Evolutionary conservation across 2,113 vertebrate genomes (phyloP).

Genomic region (Blennius ocellaris): DNA sequence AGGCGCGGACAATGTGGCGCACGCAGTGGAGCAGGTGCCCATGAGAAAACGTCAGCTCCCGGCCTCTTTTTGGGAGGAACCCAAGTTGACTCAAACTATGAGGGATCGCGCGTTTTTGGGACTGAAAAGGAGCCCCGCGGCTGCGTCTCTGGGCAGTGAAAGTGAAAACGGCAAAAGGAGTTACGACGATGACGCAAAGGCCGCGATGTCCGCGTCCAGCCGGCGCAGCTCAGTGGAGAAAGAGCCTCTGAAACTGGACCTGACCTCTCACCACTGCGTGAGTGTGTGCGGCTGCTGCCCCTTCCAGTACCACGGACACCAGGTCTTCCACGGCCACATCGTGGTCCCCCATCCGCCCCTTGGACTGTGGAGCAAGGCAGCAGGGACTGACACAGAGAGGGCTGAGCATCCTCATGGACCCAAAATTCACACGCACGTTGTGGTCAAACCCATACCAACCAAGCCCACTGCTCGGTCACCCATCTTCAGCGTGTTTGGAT

Average conservation of each 20-base stretch:
- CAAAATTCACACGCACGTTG: constrained; percentile 88
- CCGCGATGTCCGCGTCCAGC: constrained; percentile 57
- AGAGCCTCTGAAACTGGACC: constrained; percentile 81
- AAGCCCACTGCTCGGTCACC: constrained; percentile 88
- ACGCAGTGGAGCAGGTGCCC: constrained; percentile 87
- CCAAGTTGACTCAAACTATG: constrained; percentile 81
- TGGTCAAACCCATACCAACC: constrained; percentile 97
- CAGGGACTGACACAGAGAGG: constrained; percentile 71
- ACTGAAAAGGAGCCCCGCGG: constrained; percentile 59
- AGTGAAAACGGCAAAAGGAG: constrained; percentile 83
- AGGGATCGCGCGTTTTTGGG: constrained; percentile 66
- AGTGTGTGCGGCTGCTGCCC: constrained; percentile 90
- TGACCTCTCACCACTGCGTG: constrained; percentile 77
- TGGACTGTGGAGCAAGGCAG: constrained; percentile 87
- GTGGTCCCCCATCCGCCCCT: constrained; percentile 81
- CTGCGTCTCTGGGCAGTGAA: constrained; percentile 61
- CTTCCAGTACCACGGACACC: constrained; percentile 90
- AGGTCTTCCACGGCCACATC: constrained; percentile 85
- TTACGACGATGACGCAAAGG: constrained; percentile 56
- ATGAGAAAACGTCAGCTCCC: constrained; percentile 98
- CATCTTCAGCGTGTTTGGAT: constrained; percentile 94
- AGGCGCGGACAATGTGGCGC: constrained; percentile 47
- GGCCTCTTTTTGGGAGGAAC: constrained; percentile 98
- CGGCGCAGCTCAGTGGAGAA: constrained; percentile 71
- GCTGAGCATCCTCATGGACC: constrained; percentile 83